phyloP scores from a whole-genome alignment of 2,113 vertebrate genomes.

The Etia nguti region DNA sequence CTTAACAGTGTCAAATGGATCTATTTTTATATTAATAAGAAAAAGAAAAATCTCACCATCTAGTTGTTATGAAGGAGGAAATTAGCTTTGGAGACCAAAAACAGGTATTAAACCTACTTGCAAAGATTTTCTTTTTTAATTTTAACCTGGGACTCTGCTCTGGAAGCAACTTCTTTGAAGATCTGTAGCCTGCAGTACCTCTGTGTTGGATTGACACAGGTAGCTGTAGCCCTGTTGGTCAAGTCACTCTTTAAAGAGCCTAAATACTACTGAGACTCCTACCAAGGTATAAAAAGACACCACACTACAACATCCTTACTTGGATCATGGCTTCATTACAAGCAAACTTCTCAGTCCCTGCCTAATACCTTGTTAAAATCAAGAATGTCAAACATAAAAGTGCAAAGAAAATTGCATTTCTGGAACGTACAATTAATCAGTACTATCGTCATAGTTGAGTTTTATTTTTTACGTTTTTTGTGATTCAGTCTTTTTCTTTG shows the following conservation, averaged over 20 bases:
- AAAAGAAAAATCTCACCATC: neutral
- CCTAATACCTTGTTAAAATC: neutral
- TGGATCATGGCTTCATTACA: neutral
- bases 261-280: neutral
- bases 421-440: neutral
- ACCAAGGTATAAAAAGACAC: neutral
- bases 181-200: neutral
- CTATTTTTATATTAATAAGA: neutral
- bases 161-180: neutral
- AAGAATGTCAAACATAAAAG: neutral
- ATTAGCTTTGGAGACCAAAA: neutral
- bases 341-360: neutral
- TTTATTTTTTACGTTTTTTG: neutral
- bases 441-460: neutral
- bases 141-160: neutral
- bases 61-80: too few species aligned
- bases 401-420: neutral
- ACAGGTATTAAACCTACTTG: neutral
- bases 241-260: neutral
- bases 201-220: neutral
- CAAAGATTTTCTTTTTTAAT: neutral
- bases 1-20: neutral
- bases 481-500: neutral
- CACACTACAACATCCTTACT: neutral
- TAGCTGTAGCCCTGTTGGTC: neutral